Conservation (phyloP, 2,888 invertebrate genomes). For the Mythimna pallens region DNA sequence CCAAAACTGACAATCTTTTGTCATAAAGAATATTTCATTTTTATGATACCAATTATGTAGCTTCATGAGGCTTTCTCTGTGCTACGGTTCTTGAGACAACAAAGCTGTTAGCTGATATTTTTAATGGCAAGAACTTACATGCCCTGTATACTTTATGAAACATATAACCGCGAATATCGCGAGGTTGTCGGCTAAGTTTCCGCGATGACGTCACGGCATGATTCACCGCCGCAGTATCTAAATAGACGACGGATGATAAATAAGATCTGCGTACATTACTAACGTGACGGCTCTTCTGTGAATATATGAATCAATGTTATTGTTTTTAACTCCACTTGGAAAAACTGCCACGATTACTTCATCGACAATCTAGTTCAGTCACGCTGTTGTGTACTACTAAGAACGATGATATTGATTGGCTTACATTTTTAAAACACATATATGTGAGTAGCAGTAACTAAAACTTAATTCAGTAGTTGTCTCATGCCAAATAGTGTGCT, state of each 20-base stretch:
- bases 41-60: not conserved
- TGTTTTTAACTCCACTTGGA: slow-evolving; percentile 20
- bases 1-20: slow-evolving; percentile 5
- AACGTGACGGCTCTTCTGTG: slow-evolving; percentile 37
- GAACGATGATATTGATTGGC: not conserved
- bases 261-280: slow-evolving; percentile 36
- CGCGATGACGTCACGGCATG: slow-evolving; percentile 45
- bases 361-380: slow-evolving; percentile 5
- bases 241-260: slow-evolving; percentile 41
- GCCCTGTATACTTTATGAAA: slow-evolving; percentile 1
- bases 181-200: slow-evolving; percentile 41
- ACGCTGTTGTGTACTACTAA: not conserved
- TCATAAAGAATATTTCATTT: not conserved
- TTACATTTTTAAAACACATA: not conserved
- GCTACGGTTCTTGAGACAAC: not conserved
- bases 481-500: slow-evolving; percentile 3
- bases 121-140: not conserved
- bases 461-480: not conserved
- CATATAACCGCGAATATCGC: not conserved
- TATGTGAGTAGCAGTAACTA: not conserved
- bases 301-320: slow-evolving; percentile 50
- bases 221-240: slow-evolving; percentile 42
- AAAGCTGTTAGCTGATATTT: not conserved
- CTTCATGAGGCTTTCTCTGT: not conserved
- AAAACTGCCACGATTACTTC: slow-evolving; percentile 17